Base-by-base conservation (phyloP, 2,113 vertebrate genomes). In the Chiloscyllium plagiosum region DNA sequence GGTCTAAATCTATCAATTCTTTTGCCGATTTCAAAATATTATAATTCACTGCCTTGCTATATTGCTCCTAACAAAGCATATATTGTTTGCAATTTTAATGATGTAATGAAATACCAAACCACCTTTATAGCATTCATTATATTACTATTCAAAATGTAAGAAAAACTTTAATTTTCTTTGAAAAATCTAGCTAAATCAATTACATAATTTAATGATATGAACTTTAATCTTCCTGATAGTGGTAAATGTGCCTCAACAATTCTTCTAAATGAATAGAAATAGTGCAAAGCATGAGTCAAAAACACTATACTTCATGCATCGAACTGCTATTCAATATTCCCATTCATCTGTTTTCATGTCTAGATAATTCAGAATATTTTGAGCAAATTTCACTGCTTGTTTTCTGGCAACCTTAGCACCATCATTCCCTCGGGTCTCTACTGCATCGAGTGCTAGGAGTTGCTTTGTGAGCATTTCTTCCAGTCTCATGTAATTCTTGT, bases 271-370 rank as follows among this genome's bases (percentile, higher is more conserved):
- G 22, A 61, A 85, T 87, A 65, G 10, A 80, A 85, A 80, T 78
- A 95, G 95, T 85, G 70, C 70, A 65, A 95, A 95, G 70, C 66
- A 52, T 29, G 29, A 72, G 95, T 37, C 50, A 95, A 42, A 85
- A 95, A 85, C 65, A 33, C n/a, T n/a, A 85, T 29, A 42, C 10
- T 80, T 22, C 95, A 56, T 56, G 52, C 72, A 37, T 2, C 61
- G 50, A 95, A 95, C 29, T 47, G 10, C 33, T 4, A 70, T 85
- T 98, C 96, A 99, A 96, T 99, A 99, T 96, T 99, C 99, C 99
- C 99, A 99, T 96, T 99, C 98, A 95, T 99, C 99, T 0, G 99
- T 99, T 97, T 99, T 99, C 98, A 99, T 98, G 98, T 99, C 99
- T 95, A 99, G 98, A 95, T 99, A 99, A 98, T 98, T 98, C 95